These are phyloP conservation scores for Byasa hedistus DNA, from an alignment of 2,888 invertebrate species.

Conservation along the genomic window DNA sequence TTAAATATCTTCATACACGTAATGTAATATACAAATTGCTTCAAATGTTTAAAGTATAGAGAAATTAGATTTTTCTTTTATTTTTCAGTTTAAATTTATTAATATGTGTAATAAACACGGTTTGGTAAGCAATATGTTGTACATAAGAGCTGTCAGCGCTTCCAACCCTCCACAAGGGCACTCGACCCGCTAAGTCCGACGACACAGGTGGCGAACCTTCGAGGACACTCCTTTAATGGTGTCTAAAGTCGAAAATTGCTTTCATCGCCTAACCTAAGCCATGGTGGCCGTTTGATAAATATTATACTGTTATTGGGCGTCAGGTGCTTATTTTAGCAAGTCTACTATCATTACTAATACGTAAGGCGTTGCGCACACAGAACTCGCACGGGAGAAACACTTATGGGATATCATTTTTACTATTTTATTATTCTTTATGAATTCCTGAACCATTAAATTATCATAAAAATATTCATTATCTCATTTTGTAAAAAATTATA, in stretches of 20 bases:
- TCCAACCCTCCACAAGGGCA: constrained; percentile 50
- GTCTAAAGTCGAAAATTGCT: constrained; percentile 39
- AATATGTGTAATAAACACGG: constrained; percentile 29
- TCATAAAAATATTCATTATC: no score
- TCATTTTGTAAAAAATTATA: no score
- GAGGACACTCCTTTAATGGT: constrained; percentile 39
- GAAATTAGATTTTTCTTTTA: no score
- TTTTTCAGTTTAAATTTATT: constrained; percentile 8
- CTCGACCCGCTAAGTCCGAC: constrained; percentile 42
- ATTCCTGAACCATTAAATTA: no score
- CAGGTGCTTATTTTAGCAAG: not conserved
- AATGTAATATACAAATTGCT: no score
- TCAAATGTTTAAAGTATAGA: no score
- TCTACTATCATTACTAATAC: not conserved
- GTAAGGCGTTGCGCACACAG: not conserved
- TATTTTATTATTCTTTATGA: no score
- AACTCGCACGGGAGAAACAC: no score
- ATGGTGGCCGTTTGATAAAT: constrained; percentile 6
- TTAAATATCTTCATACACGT: no score
- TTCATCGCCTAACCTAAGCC: constrained; percentile 11
- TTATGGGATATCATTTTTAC: no score
- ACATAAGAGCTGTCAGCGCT: constrained; percentile 49
- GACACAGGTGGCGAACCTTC: constrained; percentile 51
- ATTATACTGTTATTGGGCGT: not conserved
- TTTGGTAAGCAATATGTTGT: constrained; percentile 36